phyloP scores from a whole-genome alignment of 2,797 vertebrate genomes.

The Rhinatrema bivittatum region DNA sequence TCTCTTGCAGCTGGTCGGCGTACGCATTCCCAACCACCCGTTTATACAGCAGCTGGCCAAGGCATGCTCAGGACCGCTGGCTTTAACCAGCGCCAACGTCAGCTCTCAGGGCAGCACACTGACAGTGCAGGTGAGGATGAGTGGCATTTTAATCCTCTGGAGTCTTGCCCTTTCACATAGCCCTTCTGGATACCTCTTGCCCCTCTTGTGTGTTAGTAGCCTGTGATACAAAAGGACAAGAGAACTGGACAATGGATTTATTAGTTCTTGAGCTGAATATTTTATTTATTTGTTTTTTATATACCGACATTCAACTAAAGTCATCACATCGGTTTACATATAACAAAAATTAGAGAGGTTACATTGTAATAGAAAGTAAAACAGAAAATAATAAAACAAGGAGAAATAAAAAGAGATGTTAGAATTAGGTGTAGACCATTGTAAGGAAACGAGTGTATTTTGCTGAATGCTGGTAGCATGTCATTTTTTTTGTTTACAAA shows the following conservation, averaged over 20 bases:
- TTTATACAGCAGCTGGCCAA: constrained; percentile 79
- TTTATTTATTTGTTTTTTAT: no score
- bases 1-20: constrained; percentile 84
- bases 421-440: no score
- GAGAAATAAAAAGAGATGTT: no score
- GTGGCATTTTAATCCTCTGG: accelerated
- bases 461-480: no score
- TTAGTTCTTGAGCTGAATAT: no score
- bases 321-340: no score
- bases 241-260: no score
- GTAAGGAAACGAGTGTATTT: no score
- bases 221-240: accelerated
- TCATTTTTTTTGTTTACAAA: background rate
- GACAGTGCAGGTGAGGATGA: constrained; percentile 67
- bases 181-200: background rate
- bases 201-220: background rate
- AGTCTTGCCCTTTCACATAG: background rate
- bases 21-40: constrained; percentile 80
- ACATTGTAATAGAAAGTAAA: no score
- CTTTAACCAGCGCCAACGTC: constrained; percentile 89
- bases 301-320: no score
- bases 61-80: constrained; percentile 74
- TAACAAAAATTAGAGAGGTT: no score
- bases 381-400: no score
- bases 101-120: constrained; percentile 78